Conservation (phyloP, 1,140 invertebrate genomes). For the Scaptomyza montana region DNA sequence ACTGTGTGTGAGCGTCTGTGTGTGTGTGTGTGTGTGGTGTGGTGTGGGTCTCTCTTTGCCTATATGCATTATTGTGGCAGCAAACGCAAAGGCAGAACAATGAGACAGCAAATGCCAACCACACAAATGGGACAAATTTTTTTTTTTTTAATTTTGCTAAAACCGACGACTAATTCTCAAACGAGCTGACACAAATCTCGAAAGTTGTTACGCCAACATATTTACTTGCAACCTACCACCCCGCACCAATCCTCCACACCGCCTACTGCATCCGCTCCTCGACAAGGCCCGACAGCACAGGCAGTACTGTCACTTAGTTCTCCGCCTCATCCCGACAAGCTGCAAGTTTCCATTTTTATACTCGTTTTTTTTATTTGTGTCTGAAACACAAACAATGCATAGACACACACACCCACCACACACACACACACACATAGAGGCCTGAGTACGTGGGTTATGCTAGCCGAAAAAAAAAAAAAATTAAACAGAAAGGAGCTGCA, state of each 20-base stretch:
- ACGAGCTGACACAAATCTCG: constrained; percentile 80
- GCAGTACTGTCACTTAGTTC: constrained; percentile 41
- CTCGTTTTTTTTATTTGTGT: constrained; percentile 36
- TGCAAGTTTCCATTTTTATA: constrained; percentile 22
- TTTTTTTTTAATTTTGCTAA: constrained; percentile 76
- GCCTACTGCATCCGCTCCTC: not conserved
- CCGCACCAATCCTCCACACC: not conserved
- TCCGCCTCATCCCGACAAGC: constrained; percentile 27
- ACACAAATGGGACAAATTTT: constrained; percentile 66
- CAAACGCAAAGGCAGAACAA: constrained; percentile 59
- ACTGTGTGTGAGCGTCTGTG: not conserved
- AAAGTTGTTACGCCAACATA: constrained; percentile 74
- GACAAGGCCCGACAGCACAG: constrained; percentile 19
- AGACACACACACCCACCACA: constrained; percentile 23
- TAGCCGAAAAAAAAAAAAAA: constrained; percentile 32
- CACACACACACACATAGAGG: not conserved
- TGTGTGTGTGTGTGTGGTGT: not conserved
- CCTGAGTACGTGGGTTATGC: constrained; percentile 27
- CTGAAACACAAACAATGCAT: constrained; percentile 49
- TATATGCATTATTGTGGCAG: constrained; percentile 17
- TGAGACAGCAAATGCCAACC: constrained; percentile 72
- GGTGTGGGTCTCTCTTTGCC: not conserved
- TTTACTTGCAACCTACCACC: constrained; percentile 32
- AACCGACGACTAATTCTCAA: constrained; percentile 81
- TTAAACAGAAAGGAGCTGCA: not conserved